Base-by-base conservation (phyloP, 2,888 invertebrate species). In the Conops quadrifasciatus region DNA sequence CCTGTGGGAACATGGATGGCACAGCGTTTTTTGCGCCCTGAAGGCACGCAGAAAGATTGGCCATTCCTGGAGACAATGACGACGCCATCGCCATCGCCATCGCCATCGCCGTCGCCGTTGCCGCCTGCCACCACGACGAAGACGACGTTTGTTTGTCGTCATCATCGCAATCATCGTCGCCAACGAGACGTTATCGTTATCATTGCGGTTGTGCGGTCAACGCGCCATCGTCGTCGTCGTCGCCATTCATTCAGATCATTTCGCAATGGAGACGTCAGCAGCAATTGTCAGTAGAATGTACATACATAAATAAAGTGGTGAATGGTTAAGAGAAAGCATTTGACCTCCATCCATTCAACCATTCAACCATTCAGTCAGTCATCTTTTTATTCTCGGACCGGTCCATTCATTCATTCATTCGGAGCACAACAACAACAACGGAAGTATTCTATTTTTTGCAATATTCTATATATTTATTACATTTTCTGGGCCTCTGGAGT, bases 1-100 rank as follows among this genome's bases (percentile, higher is more conserved):
- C 67, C 67, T 68, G 67, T 68, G 67, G 67, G 67, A 68, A 68
- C 67, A 47, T 16, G 19, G 24, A 56, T 24, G 7, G 7, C 13
- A 56, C 24, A n/a, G n/a, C n/a, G n/a, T n/a, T n/a, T 65, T 51
- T 51, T 64, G 5, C 28, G 11, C 24, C 7, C 36, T 36, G n/a
- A n/a, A n/a, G n/a, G n/a, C n/a, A 36, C 36, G 36, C 4, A 7
- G 36, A 36, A 36, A 4, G 36, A 9, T 36, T 36, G 4, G 36
- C 9, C 36, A 36, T 36, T 36, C 36, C 36, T 36, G 36, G 36
- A 36, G 5, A 36, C 9, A 36, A 36, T 36, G 4, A 4, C 36
- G 36, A 36, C 36, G 5, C 36, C 36, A 9, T 36, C 36, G n/a
- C 36, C 36, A 36, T 9, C 36, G 5, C 36, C 36, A 36, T 9